Evolutionary conservation across 2,797 vertebrate genomes (phyloP), one percentile per base, ranked within the genome.

Genomic region (Macropodus opercularis): DNA sequence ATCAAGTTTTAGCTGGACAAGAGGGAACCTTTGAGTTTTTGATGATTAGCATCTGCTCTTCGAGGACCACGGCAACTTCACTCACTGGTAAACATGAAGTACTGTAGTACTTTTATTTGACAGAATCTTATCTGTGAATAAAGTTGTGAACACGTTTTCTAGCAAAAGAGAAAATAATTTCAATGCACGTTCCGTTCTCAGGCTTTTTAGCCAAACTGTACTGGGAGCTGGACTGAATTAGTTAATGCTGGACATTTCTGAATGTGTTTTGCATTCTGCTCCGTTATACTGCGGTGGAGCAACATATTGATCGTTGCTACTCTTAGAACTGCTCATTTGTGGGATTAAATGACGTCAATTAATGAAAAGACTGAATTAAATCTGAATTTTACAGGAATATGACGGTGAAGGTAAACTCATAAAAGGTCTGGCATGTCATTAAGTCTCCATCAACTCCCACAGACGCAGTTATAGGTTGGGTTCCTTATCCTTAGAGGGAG

Each of bases 341-440:
- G 27, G 11, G 10, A 23, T 50, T 51, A 47, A 46, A 41, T 31
- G 5, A 49, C 51, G 40, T 39, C 8, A 2, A n/a, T 50, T n/a
- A 36, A 9, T 36, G n/a, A n/a, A 7, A 36, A 32, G 14, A 13
- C 31, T 32, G 12, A 32, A 3, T 14, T 32, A 13, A 32, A 14
- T 32, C 12, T 32, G 8, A 36, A 17, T 8, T 6, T 36, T 11
- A 32, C 32, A 35, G 34, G 29, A 35, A 35, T 15, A n/a, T n/a
- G 34, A 35, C 7, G 5, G n/a, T 15, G 54, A 50, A 54, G 50
- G 56, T 75, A 50, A 51, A 62, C 8, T 54, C 44, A 61, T 48
- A 47, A 73, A 69, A 68, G 27, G 47, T 43, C 65, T 60, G 58
- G 14, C 12, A 70, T 26, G 66, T 73, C 49, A 66, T 79, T 82